Base-by-base conservation (phyloP, 2,113 vertebrate genomes). In the Bombycilla garrulus region DNA sequence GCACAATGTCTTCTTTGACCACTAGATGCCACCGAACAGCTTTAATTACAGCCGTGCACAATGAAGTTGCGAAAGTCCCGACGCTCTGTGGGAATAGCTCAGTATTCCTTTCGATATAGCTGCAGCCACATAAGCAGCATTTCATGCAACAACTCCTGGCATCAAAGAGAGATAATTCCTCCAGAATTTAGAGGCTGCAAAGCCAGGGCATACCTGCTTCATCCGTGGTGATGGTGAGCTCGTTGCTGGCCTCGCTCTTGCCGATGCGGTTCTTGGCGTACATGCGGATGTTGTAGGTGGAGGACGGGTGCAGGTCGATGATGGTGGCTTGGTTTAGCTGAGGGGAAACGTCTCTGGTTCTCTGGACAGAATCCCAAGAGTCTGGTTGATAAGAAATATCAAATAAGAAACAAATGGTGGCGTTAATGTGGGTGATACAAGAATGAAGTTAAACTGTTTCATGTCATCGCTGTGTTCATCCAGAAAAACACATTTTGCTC, bases 281-380 rank as follows among this genome's bases (percentile, higher is more conserved):
- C 99, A 99, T 99, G 95, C 99, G 99, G 95, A 99, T 99, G 98
- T 99, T 99, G 98, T 99, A 99, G 73, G 99, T 99, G 95, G 99
- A 99, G 51, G 99, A 99, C n/a, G 99, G 99, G 95, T 99, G 99
- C 77, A 99, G 98, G 94, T 99, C 99, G 74, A 99, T 99, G 97
- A 99, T 99, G 57, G 99, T 99, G 97, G 99, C 99, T 97, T 99
- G 99, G 97, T 99, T 99, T 87, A 99, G 98, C 97, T 99, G 99
- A 77, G 99, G 99, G 62, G 99, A 99, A 97, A 99, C 99, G 51
- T 99, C 99, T 98, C 99, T 99, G 98, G 99, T 99, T 97, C 99
- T 99, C 98, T 99, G 99, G 96, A 99, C 99, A 88, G 99, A 99
- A 96, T 99, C 98, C 99, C 99, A 99, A 64, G 99, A 98, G 48